A percentile compares a stretch with the other conserved stretches of the same genome.
Evolutionary conservation across 2,797 vertebrate genomes (phyloP).

Genomic region (Gallinago solitaria): DNA sequence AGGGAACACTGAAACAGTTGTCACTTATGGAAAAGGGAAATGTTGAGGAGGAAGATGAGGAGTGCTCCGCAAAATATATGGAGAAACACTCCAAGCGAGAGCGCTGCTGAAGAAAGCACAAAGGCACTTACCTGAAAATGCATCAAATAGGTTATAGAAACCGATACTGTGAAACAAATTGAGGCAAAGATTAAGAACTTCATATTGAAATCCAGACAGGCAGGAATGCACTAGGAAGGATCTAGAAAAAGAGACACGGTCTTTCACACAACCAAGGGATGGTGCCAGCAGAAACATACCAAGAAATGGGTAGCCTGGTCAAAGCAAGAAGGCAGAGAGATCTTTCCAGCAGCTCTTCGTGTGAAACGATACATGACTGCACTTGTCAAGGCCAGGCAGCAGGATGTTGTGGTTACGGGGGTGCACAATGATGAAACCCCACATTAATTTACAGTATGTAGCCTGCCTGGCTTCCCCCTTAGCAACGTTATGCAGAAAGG

Average conservation of each 20-base stretch:
- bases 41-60: background rate
- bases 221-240: no score
- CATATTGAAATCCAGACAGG: fast-evolving
- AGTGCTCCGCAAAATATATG: background rate
- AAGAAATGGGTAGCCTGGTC: background rate
- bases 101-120: background rate
- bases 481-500: background rate
- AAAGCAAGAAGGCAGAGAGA: background rate
- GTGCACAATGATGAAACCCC: background rate
- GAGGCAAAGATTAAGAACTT: background rate
- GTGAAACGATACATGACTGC: background rate
- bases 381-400: background rate
- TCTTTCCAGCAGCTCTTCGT: background rate
- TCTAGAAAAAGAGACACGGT: no score
- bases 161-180: background rate
- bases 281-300: background rate
- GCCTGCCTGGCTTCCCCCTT: background rate
- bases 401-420: background rate
- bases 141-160: background rate
- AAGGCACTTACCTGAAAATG: background rate
- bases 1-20: background rate
- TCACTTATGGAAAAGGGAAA: background rate
- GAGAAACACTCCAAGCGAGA: background rate
- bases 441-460: fast-evolving
- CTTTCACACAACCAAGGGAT: background rate